Evolutionary conservation across 2,888 invertebrate genomes (phyloP).

Genomic region (Rhamphomyia laevipes): DNA sequence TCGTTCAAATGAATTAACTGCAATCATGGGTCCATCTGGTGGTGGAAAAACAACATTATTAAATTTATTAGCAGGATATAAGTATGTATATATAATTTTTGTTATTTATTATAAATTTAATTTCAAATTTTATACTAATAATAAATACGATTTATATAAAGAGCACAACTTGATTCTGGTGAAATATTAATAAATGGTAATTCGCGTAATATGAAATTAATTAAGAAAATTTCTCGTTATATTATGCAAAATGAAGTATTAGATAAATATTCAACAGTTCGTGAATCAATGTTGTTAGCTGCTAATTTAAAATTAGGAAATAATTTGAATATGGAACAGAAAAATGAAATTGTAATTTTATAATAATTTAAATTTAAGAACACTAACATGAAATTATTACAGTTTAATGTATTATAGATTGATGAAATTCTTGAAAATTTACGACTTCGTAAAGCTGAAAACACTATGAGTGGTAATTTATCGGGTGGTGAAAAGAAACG

Average conservation of each 20-base stretch:
- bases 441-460: conserved; percentile 56
- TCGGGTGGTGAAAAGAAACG: conserved; percentile 91
- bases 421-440: conserved; percentile 74
- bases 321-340: conserved; percentile 47
- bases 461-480: conserved; percentile 60
- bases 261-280: conserved; percentile 75
- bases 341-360: conserved; percentile 54
- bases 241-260: conserved; percentile 90
- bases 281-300: conserved; percentile 79
- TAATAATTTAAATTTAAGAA: too few species aligned
- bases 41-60: conserved; percentile 84
- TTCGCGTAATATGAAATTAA: conserved; percentile 60
- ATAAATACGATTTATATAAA: conserved; percentile 31
- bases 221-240: conserved; percentile 82
- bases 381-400: too few species aligned
- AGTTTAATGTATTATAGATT: conserved; percentile 46
- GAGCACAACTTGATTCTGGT: conserved; percentile 58
- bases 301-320: conserved; percentile 78
- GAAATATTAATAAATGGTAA: conserved; percentile 69
- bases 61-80: conserved; percentile 83
- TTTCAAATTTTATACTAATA: too few species aligned
- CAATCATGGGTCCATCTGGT: conserved; percentile 88
- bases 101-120: background rate
- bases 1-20: conserved; percentile 73
- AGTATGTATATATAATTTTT: conserved; percentile 46